Evolutionary conservation across 2,888 invertebrate species (phyloP).

Genomic region (Nomada ferruginata): DNA sequence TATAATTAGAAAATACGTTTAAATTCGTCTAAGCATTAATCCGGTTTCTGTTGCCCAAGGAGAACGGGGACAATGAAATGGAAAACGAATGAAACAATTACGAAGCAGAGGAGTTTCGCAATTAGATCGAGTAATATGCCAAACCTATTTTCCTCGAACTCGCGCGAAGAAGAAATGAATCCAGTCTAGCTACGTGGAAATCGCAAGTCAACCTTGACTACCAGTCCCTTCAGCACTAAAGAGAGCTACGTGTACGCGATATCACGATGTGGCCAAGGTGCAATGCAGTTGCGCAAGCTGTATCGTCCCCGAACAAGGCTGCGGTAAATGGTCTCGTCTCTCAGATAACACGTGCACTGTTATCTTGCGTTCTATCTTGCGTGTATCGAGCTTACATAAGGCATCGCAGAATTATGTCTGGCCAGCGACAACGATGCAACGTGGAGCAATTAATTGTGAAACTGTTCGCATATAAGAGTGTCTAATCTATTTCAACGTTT

Average conservation of each 20-base stretch:
- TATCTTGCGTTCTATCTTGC: conserved; percentile 43
- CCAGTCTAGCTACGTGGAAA: conserved; percentile 34
- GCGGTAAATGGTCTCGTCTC: conserved; percentile 58
- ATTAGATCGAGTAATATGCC: conserved; percentile 15
- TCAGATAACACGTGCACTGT: conserved; percentile 52
- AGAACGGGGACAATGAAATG: too few relatives aligned
- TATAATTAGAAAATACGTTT: neutral
- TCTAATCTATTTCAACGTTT: neutral
- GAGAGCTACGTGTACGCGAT: neutral
- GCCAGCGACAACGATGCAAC: conserved; percentile 57
- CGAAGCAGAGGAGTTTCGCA: conserved; percentile 23
- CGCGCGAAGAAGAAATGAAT: neutral
- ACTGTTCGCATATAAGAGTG: conserved; percentile 5
- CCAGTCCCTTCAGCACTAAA: neutral
- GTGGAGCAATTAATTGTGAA: conserved; percentile 54
- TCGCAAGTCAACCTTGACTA: conserved; percentile 52
- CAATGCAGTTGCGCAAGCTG: conserved; percentile 47
- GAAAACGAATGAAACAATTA: conserved; percentile 18
- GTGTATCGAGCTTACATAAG: conserved; percentile 64
- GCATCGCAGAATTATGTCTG: conserved; percentile 49
- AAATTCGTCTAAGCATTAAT: too few relatives aligned
- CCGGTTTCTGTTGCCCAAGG: too few relatives aligned
- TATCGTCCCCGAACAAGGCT: conserved; percentile 59
- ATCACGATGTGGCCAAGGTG: conserved; percentile 55
- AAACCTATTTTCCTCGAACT: conserved; percentile 27